Percentiles rank a stretch among this genome's conserved stretches.
phyloP scores from a whole-genome alignment of 2,797 vertebrate species.

The Enteromius thamalakanensis region DNA sequence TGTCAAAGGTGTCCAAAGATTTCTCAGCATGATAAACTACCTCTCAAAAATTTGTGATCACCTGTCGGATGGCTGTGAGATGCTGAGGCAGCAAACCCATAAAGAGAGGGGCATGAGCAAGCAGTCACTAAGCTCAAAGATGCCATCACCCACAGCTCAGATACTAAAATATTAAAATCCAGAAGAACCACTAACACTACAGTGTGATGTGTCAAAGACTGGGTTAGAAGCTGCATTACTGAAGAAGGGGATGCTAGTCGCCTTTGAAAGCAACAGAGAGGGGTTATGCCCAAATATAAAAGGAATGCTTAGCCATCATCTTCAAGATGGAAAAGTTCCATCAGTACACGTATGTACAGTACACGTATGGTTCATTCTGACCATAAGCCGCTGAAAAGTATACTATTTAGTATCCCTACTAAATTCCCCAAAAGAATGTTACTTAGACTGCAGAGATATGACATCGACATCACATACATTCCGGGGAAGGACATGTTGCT shows the following conservation, averaged over 20 bases:
- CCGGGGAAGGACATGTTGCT: not conserved
- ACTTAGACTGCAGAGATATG: conserved; percentile 42
- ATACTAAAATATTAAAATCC: no score
- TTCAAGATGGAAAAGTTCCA: conserved; percentile 14
- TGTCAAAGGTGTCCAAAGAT: no score
- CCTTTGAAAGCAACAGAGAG: not conserved
- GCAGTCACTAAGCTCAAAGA: no score
- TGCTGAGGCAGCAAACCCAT: no score
- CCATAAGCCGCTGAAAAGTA: conserved; percentile 33
- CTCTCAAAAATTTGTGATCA: no score
- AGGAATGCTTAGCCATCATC: not conserved
- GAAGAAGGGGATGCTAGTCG: not conserved
- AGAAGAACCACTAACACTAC: conserved; percentile 21
- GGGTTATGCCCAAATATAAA: not conserved
- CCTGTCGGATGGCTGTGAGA: no score
- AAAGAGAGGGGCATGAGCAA: no score
- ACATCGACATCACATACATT: conserved; percentile 22
- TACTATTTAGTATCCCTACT: conserved; percentile 8
- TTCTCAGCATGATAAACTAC: no score
- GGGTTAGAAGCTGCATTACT: conserved; percentile 21
- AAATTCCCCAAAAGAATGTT: conserved; percentile 46
- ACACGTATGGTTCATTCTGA: conserved; percentile 17
- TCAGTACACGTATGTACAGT: not conserved
- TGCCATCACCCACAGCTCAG: no score
- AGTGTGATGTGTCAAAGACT: conserved; percentile 47